Conservation (phyloP, 2,797 vertebrate genomes). For the Sarcophilus harrisii region DNA sequence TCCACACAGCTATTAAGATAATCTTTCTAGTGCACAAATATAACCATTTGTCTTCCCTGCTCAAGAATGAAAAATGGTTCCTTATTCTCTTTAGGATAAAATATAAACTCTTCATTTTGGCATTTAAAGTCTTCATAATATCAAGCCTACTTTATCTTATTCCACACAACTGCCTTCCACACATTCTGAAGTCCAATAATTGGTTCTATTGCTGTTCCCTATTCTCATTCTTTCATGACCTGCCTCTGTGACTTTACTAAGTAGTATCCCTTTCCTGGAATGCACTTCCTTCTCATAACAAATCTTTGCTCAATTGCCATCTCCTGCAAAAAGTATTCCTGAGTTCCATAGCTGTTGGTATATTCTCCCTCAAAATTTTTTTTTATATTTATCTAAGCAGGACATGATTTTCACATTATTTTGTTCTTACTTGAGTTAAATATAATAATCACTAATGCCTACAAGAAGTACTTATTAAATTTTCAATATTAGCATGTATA, state of each 20-base stretch:
- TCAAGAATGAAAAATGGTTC: not conserved
- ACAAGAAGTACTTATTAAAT: not conserved
- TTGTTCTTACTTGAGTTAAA: not conserved
- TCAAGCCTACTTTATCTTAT: not conserved
- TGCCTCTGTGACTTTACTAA: not conserved
- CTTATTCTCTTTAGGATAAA: not conserved
- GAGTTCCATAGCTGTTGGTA: not conserved
- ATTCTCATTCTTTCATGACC: not conserved
- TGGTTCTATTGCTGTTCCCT: not conserved
- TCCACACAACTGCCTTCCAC: not conserved
- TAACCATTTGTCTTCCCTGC: not conserved
- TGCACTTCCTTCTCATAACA: not conserved
- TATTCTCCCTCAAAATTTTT: not conserved
- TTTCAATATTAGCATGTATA: not conserved
- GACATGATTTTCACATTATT: not conserved
- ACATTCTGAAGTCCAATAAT: not conserved
- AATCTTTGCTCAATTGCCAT: not conserved
- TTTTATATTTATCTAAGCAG: not conserved
- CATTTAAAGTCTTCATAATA: not conserved
- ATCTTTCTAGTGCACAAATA: not conserved
- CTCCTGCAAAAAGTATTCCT: not conserved
- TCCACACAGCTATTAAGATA: not conserved
- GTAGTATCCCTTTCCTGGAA: not conserved
- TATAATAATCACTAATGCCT: not conserved
- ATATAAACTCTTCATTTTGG: not conserved